Conservation (phyloP, 2,888 invertebrate species). For the Graphium colonna region DNA sequence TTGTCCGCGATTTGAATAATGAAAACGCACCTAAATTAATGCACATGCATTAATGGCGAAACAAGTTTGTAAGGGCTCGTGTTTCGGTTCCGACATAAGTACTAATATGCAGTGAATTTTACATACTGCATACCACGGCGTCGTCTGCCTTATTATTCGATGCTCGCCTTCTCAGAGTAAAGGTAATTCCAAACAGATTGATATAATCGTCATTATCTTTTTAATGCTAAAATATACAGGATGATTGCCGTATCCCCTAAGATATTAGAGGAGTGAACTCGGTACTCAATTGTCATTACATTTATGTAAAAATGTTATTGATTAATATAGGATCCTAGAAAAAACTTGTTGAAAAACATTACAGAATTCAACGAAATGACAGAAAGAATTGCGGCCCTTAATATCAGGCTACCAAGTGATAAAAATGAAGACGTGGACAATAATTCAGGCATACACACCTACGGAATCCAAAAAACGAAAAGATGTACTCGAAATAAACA, state of each 20-base stretch:
- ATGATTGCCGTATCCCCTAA: too few relatives aligned
- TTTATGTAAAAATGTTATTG: too few relatives aligned
- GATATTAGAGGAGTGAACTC: too few relatives aligned
- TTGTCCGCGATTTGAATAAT: slow-evolving; percentile 37
- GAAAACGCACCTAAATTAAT: slow-evolving; percentile 49
- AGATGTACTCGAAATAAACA: background rate
- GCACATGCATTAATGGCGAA: slow-evolving; percentile 46
- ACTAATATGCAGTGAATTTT: slow-evolving; percentile 34
- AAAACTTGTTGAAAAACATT: too few relatives aligned
- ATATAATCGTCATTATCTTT: too few relatives aligned
- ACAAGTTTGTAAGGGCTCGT: slow-evolving; percentile 42
- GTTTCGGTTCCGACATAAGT: slow-evolving; percentile 38
- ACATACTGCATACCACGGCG: slow-evolving; percentile 31
- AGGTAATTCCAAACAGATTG: too few relatives aligned
- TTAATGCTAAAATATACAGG: too few relatives aligned
- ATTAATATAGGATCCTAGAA: too few relatives aligned
- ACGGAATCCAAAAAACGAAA: slow-evolving; percentile 22
- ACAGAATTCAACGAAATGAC: slow-evolving; percentile 28
- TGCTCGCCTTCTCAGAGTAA: too few relatives aligned
- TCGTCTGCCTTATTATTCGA: background rate
- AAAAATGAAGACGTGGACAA: slow-evolving; percentile 2
- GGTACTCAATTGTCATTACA: too few relatives aligned
- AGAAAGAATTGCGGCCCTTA: slow-evolving; percentile 29
- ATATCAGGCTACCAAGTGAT: slow-evolving; percentile 7
- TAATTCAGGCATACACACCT: background rate